Evolutionary conservation across 2,797 vertebrate genomes (phyloP), one percentile per base, ranked within the genome.

Genomic region (Spondyliosoma cantharus): DNA sequence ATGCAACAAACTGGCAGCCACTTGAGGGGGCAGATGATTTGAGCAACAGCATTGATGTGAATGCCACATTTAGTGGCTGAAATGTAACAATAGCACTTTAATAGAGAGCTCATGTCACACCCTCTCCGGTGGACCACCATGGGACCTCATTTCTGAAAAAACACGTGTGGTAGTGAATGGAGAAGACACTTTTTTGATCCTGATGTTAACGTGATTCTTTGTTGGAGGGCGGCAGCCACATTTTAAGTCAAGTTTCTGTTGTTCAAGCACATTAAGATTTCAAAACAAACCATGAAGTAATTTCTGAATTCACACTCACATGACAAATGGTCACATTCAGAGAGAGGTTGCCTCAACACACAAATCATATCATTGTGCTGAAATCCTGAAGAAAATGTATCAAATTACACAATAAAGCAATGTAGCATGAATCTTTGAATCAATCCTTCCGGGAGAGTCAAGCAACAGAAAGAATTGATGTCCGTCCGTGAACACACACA

Each of bases 371-470:
- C 15, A 64, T 54, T 59, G 22, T 13, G 2, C 27, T 48, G 24
- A 27, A 2, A 32, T 71, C n/a, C 32, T 17, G 16, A 5, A 5
- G 46, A 50, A 77, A 71, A 61, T 6, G 37, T 0, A 45, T 54
- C 22, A 62, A 66, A 56, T 60, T 29, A 69, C 53, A 64, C 11
- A 13, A 19, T 64, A n/a, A 24, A 46, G 20, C 14, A 19, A 64
- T 14, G 48, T 29, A 16, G 22, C 45, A 45, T n/a, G 32, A 25
- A 45, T 53, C 20, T 50, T 7, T 5, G 32, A 59, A 74, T 74
- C 46, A 46, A 71, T 68, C 22, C 22, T 45, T 68, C 15, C 7
- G 25, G 42, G n/a, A 2, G 7, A 20, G 57, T 27, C 20, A 37
- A 46, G 29, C 46, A 66, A 6, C 4, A 16, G 14, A 27, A 24